These are phyloP conservation scores for Aphaenogaster rudis DNA, from an alignment of 1,140 invertebrate genomes.

Conservation along the genomic window DNA sequence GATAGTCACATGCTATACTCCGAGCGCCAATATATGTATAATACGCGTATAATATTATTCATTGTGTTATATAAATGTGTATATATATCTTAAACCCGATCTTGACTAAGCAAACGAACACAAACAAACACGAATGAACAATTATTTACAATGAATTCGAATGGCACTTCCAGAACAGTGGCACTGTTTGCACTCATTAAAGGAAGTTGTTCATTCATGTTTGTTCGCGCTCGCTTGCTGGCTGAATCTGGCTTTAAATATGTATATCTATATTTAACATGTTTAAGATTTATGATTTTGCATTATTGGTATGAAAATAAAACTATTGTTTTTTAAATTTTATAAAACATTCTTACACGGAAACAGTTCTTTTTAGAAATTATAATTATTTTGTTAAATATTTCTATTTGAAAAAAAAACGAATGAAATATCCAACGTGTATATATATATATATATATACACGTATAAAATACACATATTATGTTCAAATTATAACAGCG, in stretches of 20 bases:
- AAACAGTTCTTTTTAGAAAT: neutral
- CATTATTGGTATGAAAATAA: neutral
- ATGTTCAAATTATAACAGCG: neutral
- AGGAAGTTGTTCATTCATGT: neutral
- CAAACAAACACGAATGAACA: neutral
- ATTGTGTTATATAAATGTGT: neutral
- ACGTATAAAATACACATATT: neutral
- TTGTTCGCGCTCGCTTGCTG: neutral
- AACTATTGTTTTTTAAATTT: neutral
- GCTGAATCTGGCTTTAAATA: neutral
- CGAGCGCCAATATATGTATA: neutral
- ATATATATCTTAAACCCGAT: neutral
- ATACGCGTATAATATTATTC: neutral
- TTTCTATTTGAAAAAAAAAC: neutral
- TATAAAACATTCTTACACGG: neutral
- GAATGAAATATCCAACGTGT: neutral
- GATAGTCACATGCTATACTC: too few species aligned
- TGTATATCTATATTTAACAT: neutral
- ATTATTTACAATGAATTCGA: neutral
- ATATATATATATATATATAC: too few species aligned
- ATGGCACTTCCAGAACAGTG: neutral
- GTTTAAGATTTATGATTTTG: neutral
- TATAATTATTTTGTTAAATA: slow-evolving; percentile 6
- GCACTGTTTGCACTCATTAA: neutral
- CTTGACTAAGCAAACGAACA: neutral